Evolutionary conservation across 2,888 invertebrate genomes (phyloP).

Genomic region (Drosophila melanosoma): DNA sequence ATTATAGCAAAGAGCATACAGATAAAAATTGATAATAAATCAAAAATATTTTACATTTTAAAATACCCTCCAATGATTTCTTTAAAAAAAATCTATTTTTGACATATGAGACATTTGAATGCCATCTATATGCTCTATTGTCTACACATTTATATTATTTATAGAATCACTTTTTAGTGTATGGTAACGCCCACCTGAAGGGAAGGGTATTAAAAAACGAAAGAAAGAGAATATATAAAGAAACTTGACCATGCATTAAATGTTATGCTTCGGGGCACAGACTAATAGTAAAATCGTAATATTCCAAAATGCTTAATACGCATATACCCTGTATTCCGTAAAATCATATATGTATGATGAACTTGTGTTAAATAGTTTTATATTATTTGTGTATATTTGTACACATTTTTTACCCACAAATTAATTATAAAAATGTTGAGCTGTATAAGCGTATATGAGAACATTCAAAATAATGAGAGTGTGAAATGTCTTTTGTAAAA

Average conservation of each 20-base stretch:
- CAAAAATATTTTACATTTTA: background rate
- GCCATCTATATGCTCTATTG: conserved; percentile 1
- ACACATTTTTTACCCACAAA: background rate
- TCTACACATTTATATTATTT: background rate
- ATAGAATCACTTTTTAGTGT: background rate
- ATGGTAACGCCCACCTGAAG: background rate
- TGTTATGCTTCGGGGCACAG: conserved; percentile 6
- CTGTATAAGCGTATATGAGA: background rate
- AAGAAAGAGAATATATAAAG: background rate
- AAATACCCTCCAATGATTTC: background rate
- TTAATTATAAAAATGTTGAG: background rate
- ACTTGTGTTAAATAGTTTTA: background rate
- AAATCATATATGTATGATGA: background rate
- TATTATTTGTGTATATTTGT: background rate
- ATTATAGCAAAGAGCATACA: background rate
- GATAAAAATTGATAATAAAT: conserved; percentile 16
- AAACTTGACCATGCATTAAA: conserved; percentile 14
- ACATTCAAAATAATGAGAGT: background rate
- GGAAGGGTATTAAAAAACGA: background rate
- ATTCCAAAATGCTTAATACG: background rate
- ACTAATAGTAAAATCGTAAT: background rate
- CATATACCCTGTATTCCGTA: background rate
- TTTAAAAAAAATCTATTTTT: background rate
- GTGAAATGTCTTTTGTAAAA: background rate
- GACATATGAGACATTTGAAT: conserved; percentile 5